A percentile compares a stretch with the other conserved stretches of the same genome.
Evolutionary conservation across 2,888 invertebrate species (phyloP).

Genomic region (Dolichopus griseipennis): DNA sequence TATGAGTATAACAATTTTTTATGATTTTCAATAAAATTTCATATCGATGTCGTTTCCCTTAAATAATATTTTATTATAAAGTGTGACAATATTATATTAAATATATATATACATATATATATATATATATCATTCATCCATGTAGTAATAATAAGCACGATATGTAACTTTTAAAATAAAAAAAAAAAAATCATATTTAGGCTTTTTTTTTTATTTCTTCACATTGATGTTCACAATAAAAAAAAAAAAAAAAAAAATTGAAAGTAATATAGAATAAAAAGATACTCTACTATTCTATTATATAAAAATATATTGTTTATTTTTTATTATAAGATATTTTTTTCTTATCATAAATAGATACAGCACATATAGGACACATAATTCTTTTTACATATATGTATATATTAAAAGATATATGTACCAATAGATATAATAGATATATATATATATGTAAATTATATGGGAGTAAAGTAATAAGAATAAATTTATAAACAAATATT

Average conservation of each 20-base stretch:
- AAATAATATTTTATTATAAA: no score
- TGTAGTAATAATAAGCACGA: no score
- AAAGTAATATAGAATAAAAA: background rate
- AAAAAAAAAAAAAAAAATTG: no score
- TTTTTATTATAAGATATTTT: no score
- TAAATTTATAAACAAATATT: background rate
- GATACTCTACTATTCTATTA: background rate
- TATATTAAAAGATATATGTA: no score
- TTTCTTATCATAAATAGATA: background rate
- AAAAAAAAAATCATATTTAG: background rate
- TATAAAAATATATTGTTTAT: no score
- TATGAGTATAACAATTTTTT: background rate
- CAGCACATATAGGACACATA: background rate
- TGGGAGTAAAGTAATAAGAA: background rate
- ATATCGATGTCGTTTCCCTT: background rate
- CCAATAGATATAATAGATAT: no score
- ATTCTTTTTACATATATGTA: no score
- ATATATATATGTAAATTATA: background rate
- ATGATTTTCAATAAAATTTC: conserved; percentile 1
- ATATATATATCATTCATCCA: background rate
- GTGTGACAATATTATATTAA: background rate
- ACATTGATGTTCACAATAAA: background rate
- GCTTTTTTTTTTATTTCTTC: background rate
- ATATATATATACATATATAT: no score
- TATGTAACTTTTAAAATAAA: background rate